phyloP scores from a whole-genome alignment of 1,140 invertebrate genomes.

The Gonatopus flavifemur region DNA sequence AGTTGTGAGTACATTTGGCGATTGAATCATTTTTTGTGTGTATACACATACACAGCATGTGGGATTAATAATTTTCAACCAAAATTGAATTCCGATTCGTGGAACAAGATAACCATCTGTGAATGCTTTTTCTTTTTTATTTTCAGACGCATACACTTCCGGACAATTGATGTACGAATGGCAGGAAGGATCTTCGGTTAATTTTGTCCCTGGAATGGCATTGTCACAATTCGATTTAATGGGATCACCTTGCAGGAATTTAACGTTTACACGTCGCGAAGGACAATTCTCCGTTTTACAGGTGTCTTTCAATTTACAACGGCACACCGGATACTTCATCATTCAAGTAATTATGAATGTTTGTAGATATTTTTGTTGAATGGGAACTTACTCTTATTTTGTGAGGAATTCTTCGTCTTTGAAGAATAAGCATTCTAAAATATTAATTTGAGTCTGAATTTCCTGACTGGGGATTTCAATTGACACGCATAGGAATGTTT shows the following conservation, averaged over 20 bases:
- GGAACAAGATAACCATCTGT: no score
- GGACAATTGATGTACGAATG: slow-evolving; percentile 88
- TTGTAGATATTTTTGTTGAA: not conserved
- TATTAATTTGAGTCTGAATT: no score
- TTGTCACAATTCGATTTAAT: slow-evolving; percentile 91
- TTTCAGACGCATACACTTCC: slow-evolving; percentile 86
- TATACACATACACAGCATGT: no score
- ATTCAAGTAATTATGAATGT: slow-evolving; percentile 66
- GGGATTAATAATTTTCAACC: no score
- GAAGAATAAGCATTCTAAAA: no score
- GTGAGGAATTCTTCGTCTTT: no score
- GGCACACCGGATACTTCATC: slow-evolving; percentile 90
- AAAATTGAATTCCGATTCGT: no score
- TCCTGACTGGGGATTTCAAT: no score
- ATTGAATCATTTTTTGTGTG: no score
- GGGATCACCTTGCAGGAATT: slow-evolving; percentile 78
- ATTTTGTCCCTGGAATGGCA: slow-evolving; percentile 86
- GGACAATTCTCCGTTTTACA: slow-evolving; percentile 88
- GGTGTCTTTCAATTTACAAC: slow-evolving; percentile 87
- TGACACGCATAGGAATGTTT: no score
- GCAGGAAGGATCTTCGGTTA: slow-evolving; percentile 80
- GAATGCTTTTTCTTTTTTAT: slow-evolving; percentile 9
- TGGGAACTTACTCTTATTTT: no score
- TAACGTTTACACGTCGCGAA: slow-evolving; percentile 75
- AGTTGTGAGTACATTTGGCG: slow-evolving; percentile 90